Percentiles rank a stretch among this genome's conserved stretches.
These are phyloP conservation scores for Ovibos moschatus DNA, from an alignment of 2,113 vertebrate genomes.

Conservation along the genomic window DNA sequence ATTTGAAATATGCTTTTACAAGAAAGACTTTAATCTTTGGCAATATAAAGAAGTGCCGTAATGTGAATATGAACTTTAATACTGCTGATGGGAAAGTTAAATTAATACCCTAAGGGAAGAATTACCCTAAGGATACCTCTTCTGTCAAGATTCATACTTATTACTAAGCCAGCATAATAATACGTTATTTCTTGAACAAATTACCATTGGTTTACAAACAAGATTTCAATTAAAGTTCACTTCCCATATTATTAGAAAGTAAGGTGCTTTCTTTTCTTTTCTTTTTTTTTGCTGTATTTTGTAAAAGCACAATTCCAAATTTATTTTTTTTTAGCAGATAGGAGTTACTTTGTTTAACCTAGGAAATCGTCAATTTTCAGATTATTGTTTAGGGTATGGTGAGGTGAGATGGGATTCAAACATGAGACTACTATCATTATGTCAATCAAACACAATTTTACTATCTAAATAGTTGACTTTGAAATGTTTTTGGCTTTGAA, in stretches of 20 bases:
- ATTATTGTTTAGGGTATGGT: background rate
- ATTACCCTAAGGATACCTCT: constrained; percentile 73
- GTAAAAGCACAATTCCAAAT: background rate
- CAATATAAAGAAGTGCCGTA: constrained; percentile 54
- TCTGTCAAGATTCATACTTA: constrained; percentile 52
- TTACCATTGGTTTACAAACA: constrained; percentile 40
- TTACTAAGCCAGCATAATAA: constrained; percentile 66
- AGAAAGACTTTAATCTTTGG: constrained; percentile 60
- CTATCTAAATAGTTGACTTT: background rate
- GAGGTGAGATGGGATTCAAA: background rate
- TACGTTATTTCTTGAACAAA: constrained; percentile 46
- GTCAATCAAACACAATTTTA: background rate
- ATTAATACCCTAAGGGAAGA: constrained; percentile 74
- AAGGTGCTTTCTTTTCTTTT: background rate
- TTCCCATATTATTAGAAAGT: background rate
- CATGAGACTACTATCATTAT: background rate
- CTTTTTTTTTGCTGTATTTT: background rate
- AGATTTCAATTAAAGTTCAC: background rate
- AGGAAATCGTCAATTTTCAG: background rate
- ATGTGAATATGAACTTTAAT: constrained; percentile 57
- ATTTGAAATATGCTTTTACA: constrained; percentile 69
- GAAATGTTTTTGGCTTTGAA: background rate
- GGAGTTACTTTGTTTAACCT: background rate
- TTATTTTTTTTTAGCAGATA: background rate
- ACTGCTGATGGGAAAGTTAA: constrained; percentile 69